Evolutionary conservation across 2,888 invertebrate genomes (phyloP), one percentile per base, ranked within the genome.

Genomic region (Heteromurus nitidus): DNA sequence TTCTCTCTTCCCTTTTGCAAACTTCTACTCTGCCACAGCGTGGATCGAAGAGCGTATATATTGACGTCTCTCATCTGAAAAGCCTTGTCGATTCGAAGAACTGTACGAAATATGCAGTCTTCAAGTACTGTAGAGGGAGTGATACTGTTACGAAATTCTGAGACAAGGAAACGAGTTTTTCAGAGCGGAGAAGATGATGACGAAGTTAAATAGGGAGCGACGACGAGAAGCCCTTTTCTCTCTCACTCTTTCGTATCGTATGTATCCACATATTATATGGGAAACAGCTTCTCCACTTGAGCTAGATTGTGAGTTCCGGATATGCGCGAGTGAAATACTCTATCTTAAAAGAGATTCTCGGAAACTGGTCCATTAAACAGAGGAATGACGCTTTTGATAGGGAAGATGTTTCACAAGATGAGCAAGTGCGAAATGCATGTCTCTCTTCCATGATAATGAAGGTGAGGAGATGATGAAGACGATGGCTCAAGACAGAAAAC

Each of bases 301-400:
- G 55, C 55, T 26, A 3, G 13, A 55, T 24, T 26, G n/a, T 26
- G 26, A 11, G 26, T 55, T 64, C 67, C 67, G 77, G 70, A 68
- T 77, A 64, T 42, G 64, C 53, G 64, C 18, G n/a, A n/a, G n/a
- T n/a, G n/a, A 69, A 77, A 69, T 68, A 77, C 70, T 77, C 60
- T 58, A 77, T 77, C 77, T 70, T 18, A n/a, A n/a, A n/a, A n/a
- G 22, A 64, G 69, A 62, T 44, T 68, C 76, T 76, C 47, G 76
- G 76, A 76, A 76, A 58, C 68, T 60, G 68, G 68, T 68, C 76
- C 67, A 76, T 76, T 76, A 68, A 76, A 76, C 68, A 62, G 24
- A 50, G 65, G 22, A 30, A 74, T 74, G 64, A 64, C 28, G 74
- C 30, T 64, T 64, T 74, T 64, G 74, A 74, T 74, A 42, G 64